Evolutionary conservation across 2,888 invertebrate species (phyloP), one percentile per base, ranked within the genome.

Genomic region (Quadroppia sp.): DNA sequence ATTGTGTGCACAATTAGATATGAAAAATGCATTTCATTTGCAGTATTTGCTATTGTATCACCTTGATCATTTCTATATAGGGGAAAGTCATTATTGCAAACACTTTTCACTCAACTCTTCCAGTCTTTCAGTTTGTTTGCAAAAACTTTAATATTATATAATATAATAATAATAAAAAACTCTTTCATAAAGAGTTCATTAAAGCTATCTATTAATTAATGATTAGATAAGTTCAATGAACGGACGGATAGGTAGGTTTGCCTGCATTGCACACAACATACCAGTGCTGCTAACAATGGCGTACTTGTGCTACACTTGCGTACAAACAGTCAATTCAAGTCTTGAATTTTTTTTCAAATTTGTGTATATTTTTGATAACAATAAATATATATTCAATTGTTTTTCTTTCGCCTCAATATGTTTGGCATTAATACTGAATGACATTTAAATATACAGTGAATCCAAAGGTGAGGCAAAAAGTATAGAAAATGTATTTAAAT

Each of bases 141-240:
- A n/a, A n/a, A n/a, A n/a, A n/a, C n/a, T n/a, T n/a, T n/a, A n/a
- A n/a, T n/a, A n/a, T n/a, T n/a, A n/a, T n/a, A n/a, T n/a, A n/a
- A n/a, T n/a, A n/a, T n/a, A n/a, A n/a, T n/a, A n/a, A n/a, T n/a
- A n/a, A n/a, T n/a, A n/a, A n/a, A n/a, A n/a, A n/a, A n/a, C n/a
- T n/a, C n/a, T n/a, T n/a, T n/a, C n/a, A n/a, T 48, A 40, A 67
- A 67, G 32, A 67, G 23, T 67, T 67, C 28, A 23, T 67, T 40
- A 67, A 40, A 67, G 67, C n/a, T 40, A 67, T 23, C 23, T 59
- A 67, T 67, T 67, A 67, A 67, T 67, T 67, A 40, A 67, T 67
- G 67, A 67, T 59, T 59, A 59, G 23, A 42, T 4, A 15, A 67
- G 67, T 67, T 67, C 67, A 67, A 23, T 67, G 67, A n/a, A 36